Conservation (phyloP, 92 coral and sea anemone species). For the Palythoa caribaeorum region DNA sequence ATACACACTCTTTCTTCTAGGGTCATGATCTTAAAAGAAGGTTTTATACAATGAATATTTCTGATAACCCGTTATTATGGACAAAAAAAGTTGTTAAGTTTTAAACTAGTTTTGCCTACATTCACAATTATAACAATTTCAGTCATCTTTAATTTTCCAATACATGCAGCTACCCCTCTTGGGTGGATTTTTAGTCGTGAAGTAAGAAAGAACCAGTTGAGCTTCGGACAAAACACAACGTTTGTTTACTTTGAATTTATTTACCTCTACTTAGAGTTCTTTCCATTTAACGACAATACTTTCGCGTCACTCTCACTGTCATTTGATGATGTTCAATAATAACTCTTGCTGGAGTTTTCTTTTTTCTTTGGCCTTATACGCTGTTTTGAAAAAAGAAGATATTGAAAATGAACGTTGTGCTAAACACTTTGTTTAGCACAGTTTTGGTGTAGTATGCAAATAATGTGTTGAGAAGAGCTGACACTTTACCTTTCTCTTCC, state of each 20-base stretch:
- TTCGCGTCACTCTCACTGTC: conserved; percentile 6
- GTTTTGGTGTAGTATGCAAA: neutral
- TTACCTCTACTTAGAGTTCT: neutral
- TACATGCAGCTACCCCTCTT: neutral
- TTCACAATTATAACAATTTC: neutral
- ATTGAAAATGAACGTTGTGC: conserved; percentile 16
- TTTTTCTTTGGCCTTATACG: conserved; percentile 22
- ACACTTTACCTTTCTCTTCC: neutral
- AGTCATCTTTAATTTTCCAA: neutral
- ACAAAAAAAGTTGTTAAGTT: neutral
- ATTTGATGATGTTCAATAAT: conserved; percentile 13
- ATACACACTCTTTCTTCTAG: conserved; percentile 7
- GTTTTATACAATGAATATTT: neutral
- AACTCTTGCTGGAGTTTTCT: conserved; percentile 1
- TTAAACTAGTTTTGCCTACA: conserved; percentile 15
- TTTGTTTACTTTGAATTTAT: neutral
- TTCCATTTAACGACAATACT: conserved; percentile 1
- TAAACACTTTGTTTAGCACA: neutral
- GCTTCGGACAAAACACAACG: neutral
- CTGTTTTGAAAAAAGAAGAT: neutral
- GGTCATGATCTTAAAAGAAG: neutral
- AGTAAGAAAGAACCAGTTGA: neutral
- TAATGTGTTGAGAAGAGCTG: conserved; percentile 10
- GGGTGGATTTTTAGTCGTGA: conserved; percentile 2
- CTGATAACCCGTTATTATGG: neutral